phyloP scores from a whole-genome alignment of 2,113 vertebrate species.

The Brienomyrus brachyistius region DNA sequence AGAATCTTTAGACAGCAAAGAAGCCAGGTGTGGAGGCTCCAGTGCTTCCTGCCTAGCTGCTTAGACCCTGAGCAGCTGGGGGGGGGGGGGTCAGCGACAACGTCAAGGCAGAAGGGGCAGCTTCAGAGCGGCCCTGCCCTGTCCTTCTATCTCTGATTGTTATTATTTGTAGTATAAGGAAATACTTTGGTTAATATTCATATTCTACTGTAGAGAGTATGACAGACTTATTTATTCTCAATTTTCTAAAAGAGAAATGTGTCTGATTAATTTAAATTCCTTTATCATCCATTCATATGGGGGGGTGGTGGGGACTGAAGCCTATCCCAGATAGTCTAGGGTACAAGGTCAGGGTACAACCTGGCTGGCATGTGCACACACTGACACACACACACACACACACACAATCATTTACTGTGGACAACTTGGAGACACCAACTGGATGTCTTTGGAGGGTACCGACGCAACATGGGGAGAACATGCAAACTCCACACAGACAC shows the following conservation, averaged over 20 bases:
- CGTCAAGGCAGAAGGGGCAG: not conserved
- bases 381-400: not conserved
- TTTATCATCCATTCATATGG: not conserved
- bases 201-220: not conserved
- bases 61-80: not conserved
- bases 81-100: not conserved
- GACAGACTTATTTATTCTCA: not conserved
- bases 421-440: not conserved
- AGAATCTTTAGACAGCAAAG: conserved; percentile 29
- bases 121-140: not conserved
- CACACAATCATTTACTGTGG: not conserved
- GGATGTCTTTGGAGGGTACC: not conserved
- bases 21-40: conserved; percentile 15
- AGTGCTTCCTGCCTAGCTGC: not conserved
- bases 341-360: not conserved
- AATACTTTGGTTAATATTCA: not conserved
- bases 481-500: not conserved
- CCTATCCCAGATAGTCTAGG: not conserved
- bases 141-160: not conserved
- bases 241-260: not conserved
- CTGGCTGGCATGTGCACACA: not conserved
- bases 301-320: not conserved
- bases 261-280: not conserved
- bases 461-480: not conserved
- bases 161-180: not conserved